phyloP scores from a whole-genome alignment of 2,113 vertebrate genomes.

The Pangasianodon hypophthalmus region DNA sequence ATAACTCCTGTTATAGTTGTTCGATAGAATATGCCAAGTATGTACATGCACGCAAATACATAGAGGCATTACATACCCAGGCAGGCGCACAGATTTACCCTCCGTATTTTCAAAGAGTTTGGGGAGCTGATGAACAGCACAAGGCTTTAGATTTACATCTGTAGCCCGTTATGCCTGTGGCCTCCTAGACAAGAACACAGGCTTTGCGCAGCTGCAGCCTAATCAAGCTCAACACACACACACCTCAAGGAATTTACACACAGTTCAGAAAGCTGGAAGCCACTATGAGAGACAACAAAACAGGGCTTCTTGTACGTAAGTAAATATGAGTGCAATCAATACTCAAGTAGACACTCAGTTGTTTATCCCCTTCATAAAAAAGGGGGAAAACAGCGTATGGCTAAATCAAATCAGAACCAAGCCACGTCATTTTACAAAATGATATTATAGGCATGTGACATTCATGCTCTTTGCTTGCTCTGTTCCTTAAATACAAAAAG shows the following conservation, averaged over 20 bases:
- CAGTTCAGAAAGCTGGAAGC: not conserved
- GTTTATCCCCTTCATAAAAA: not conserved
- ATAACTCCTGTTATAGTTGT: not conserved
- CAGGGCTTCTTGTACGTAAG: not conserved
- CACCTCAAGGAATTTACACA: slow-evolving; percentile 4
- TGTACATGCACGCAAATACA: slow-evolving; percentile 13
- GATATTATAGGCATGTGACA: slow-evolving; percentile 43
- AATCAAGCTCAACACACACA: slow-evolving; percentile 64
- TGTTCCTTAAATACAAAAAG: slow-evolving; percentile 72
- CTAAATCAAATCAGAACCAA: not conserved
- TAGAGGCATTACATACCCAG: slow-evolving; percentile 28
- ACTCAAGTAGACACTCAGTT: not conserved
- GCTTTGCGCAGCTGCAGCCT: slow-evolving; percentile 71
- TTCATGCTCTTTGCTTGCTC: slow-evolving; percentile 58
- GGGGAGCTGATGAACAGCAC: slow-evolving; percentile 70
- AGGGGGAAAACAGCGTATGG: not conserved
- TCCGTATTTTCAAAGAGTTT: slow-evolving; percentile 74
- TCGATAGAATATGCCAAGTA: not conserved
- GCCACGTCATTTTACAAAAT: slow-evolving; percentile 21
- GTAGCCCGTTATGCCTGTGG: slow-evolving; percentile 73
- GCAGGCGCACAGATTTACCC: slow-evolving; percentile 61
- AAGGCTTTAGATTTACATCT: slow-evolving; percentile 77
- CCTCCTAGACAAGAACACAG: slow-evolving; percentile 69
- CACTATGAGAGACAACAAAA: not conserved
- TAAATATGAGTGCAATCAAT: not conserved